Base-by-base conservation (phyloP, 1,140 invertebrate species). In the Aphelinus atriplicis region DNA sequence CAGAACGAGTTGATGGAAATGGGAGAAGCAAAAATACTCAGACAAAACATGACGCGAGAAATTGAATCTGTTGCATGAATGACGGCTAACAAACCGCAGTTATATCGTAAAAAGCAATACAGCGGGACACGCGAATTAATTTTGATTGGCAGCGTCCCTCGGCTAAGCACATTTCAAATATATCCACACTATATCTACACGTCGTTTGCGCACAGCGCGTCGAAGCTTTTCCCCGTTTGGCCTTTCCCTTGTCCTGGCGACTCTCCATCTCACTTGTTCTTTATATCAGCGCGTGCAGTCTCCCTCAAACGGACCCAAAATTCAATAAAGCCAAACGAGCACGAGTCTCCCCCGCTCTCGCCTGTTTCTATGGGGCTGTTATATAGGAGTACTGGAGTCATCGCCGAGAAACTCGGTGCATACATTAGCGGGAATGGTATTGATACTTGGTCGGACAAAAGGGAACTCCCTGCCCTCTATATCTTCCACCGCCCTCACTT, bases 1-100 rank as follows among this genome's bases (percentile, higher is more conserved):
- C 3, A 64, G 26, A 43, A 63, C 55, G 48, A 65, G 48, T 26
- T 3, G 7, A n/a, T 26, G 26, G 26, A 26, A 26, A 26, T 7
- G 10, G 42, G 63, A 9, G 10, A n/a, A 26, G 26, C 9, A 2
- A 47, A 71, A 69, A 70, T 50, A n/a, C 46, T 26, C 9, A 62
- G 26, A 7, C n/a, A 7, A 45, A 73, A 73, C 74, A 77, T 58
- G 75, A 56, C 67, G 73, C 64, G 63, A 61, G 53, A 81, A 86
- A 87, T 87, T 85, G 80, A 87, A 87, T 88, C 84, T 81, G 80
- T 81, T 77, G 80, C 80, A 79, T 87, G 85, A 88, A 88, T 88
- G 86, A 88, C 84, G 85, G 82, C 86, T 88, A 88, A 88, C 87
- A 87, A 88, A 87, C 86, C 85, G 83, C 85, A 87, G 85, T 88